Conservation (phyloP, 1,140 invertebrate genomes). For the Drosophila sturtevanti region DNA sequence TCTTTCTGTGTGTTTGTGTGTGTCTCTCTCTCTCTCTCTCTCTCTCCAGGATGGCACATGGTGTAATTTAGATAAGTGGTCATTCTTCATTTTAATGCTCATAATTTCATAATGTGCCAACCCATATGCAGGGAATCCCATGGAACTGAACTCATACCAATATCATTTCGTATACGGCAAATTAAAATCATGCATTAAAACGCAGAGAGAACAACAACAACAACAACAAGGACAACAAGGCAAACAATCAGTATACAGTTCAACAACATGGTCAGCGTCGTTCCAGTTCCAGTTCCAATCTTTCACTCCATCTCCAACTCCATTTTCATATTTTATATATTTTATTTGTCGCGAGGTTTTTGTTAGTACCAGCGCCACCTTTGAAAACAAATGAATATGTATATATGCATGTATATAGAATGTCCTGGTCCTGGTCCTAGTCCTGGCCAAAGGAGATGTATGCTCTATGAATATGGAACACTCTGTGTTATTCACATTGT, state of each 20-base stretch:
- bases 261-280: slow-evolving; percentile 79
- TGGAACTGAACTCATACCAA: not conserved
- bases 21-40: not conserved
- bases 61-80: slow-evolving; percentile 82
- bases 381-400: slow-evolving; percentile 45
- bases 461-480: slow-evolving; percentile 59
- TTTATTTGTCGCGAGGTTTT: slow-evolving; percentile 63
- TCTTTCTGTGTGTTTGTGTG: not conserved
- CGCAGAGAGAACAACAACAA: slow-evolving; percentile 11
- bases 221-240: not conserved
- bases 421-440: not conserved
- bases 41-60: slow-evolving; percentile 48
- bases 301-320: not conserved
- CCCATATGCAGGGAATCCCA: slow-evolving; percentile 59
- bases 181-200: slow-evolving; percentile 67
- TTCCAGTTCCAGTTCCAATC: not conserved
- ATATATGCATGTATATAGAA: slow-evolving; percentile 5
- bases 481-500: not conserved
- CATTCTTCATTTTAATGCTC: slow-evolving; percentile 82
- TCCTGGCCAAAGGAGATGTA: not conserved
- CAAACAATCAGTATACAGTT: not conserved
- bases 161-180: slow-evolving; percentile 28
- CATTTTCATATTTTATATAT: slow-evolving; percentile 56
- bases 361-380: slow-evolving; percentile 61
- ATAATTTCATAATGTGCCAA: slow-evolving; percentile 82